Base-by-base conservation (phyloP, 2,797 vertebrate genomes). In the Neostethus bicornis region DNA sequence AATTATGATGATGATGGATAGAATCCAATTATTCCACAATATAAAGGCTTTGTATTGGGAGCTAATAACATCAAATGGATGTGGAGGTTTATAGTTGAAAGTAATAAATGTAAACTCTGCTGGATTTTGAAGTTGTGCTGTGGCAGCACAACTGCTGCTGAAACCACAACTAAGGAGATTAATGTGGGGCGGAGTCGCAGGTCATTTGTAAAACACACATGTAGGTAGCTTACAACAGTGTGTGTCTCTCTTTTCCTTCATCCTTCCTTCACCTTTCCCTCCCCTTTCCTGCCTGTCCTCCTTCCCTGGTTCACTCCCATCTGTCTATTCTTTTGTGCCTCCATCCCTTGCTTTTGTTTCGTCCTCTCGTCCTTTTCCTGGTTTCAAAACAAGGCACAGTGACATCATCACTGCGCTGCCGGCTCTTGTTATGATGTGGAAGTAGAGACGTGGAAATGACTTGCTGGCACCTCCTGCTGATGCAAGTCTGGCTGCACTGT, bases 381-480 rank as follows among this genome's bases (percentile, higher is more conserved):
- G 1, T 43, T 43, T 24, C 41, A 25, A 2, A 52, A 7, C 2
- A 47, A 59, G 52, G 29, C 55, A 10, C 21, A 13, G 66, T 89
- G 85, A 89, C 79, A 78, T 89, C 87, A 89, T 89, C 87, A 87
- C 14, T 12, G 29, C 4, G 83, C 84, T 78, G 73, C 86, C 55
- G 61, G 19, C 52, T 44, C 23, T 38, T 61, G 52, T 63, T 74
- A 71, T 81, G 81, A 85, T 80, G 84, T 88, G 87, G 87, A 88
- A 87, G 71, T 69, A 73, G 62, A 81, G 84, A 89, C 79, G 86
- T 89, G 86, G 81, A 85, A 83, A 70, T 46, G 65, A 74, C 67
- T 38, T 48, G 76, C 75, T 77, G 85, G 82, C 84, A 69, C 73
- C 68, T 79, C 75, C 75, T 19, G 51, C 77, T 59, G 67, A 62